Base-by-base conservation (phyloP, 2,888 invertebrate species). In the Aspidiotus destructor region DNA sequence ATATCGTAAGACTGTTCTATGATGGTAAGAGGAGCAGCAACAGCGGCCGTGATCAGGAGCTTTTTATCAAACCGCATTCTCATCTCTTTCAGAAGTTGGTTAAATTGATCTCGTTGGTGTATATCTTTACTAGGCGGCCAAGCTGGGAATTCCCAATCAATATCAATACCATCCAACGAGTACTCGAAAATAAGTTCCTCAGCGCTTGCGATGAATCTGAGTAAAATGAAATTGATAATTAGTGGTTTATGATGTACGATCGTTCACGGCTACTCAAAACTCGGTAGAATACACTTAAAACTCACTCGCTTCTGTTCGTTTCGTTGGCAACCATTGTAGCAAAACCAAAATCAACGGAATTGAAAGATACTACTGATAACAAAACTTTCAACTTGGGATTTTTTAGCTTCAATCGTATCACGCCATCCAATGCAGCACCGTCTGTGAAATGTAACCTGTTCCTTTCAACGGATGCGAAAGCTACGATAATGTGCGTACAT, bases 61-160 rank as follows among this genome's bases (percentile, higher is more conserved):
- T 79, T 79, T 44, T 83, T 80, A 16, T 81, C 78, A 74, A 86
- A 86, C 73, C 86, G 86, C 71, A 80, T 79, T 16, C 86, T 81
- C 54, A 91, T 84, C 77, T 92, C 90, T 70, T 85, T 79, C 8
- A 91, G 77, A 41, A 92, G 78, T 74, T 87, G 86, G 1, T 85
- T 84, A 74, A 91, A 89, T 77, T 88, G 87, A 75, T 85, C 83
- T 69, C 84, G 82, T 74, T 90, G 86, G 40, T 83, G 78, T 70
- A 78, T 77, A 72, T 76, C 74, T 16, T 68, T 10, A 2, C 17
- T 60, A 11, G 71, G 74, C 54, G 76, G 74, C 74, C 86, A 81
- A 0, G 83, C 86, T 1, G 92, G 92, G 77, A 92, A 93, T 76
- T 93, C 93, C 90, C 90, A 92, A 75, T 92, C 92, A 42, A 91